Evolutionary conservation across 2,797 vertebrate genomes (phyloP).

Genomic region (Myiothlypis chrysogaster): DNA sequence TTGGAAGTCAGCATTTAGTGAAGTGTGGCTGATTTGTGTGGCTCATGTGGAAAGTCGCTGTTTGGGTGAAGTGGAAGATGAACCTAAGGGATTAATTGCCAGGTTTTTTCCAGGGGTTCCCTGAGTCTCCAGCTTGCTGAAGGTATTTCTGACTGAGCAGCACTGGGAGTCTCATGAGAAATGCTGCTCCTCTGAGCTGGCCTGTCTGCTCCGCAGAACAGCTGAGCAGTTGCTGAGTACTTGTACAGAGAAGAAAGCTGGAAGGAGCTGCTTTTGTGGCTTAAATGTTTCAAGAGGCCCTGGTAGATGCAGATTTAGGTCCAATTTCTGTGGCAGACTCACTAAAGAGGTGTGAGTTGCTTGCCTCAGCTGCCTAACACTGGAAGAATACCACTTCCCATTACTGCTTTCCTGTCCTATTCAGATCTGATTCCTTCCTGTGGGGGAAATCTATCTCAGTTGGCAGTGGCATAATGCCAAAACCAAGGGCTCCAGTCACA

Average conservation of each 20-base stretch:
- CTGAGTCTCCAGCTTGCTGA: background rate
- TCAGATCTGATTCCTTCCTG: background rate
- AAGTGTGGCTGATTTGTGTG: background rate
- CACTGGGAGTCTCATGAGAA: background rate
- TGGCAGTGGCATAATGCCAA: background rate
- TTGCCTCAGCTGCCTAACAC: background rate
- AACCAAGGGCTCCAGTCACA: background rate
- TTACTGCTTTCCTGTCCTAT: background rate
- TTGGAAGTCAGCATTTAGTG: background rate
- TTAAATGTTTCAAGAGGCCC: background rate
- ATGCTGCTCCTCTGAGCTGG: background rate
- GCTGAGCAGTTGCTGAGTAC: background rate
- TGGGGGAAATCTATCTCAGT: background rate
- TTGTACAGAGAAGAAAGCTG: background rate
- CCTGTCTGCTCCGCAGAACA: background rate
- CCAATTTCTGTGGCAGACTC: background rate
- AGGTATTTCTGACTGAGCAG: background rate
- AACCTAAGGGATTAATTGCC: background rate
- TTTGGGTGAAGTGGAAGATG: background rate
- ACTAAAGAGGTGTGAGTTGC: background rate
- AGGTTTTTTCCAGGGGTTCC: background rate
- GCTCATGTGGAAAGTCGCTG: background rate
- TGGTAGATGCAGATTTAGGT: background rate
- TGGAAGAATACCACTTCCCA: background rate
- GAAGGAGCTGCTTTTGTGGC: background rate